Evolutionary conservation across 1,140 invertebrate species (phyloP).

Genomic region (Neotoxoptera formosana): DNA sequence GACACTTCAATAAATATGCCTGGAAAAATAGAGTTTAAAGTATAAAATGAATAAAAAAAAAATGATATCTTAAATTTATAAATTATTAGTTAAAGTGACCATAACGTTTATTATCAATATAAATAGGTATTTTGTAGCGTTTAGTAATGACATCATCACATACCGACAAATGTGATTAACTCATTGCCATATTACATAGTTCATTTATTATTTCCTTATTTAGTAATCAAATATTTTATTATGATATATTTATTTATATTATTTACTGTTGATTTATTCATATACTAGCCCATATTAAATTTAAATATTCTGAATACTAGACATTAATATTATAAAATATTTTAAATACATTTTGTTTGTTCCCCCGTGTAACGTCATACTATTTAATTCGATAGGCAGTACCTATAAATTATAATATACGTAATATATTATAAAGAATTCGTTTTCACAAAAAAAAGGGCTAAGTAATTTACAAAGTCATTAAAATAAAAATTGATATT

Average conservation of each 20-base stretch:
- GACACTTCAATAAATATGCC: not conserved
- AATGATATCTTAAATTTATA: not conserved
- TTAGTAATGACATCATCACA: constrained; percentile 40
- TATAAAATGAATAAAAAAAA: not conserved
- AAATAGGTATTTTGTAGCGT: constrained; percentile 6
- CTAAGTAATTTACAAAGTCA: not conserved
- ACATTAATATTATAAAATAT: not conserved
- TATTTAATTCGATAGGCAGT: not conserved
- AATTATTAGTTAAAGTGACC: not conserved
- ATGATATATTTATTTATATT: not conserved
- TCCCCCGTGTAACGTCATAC: not conserved
- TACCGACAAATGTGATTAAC: constrained; percentile 24
- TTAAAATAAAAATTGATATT: constrained; percentile 11
- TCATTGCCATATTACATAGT: not conserved
- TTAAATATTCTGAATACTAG: not conserved
- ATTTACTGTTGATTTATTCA: not conserved
- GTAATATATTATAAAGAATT: not conserved
- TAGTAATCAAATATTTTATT: not conserved
- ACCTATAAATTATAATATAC: not conserved
- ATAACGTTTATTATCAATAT: not conserved
- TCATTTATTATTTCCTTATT: constrained; percentile 16
- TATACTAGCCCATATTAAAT: not conserved
- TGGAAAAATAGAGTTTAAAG: not conserved
- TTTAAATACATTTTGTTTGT: not conserved
- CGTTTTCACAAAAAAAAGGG: not conserved